These are phyloP conservation scores for Stramonita haemastoma DNA, from an alignment of 2,888 invertebrate species.

Conservation along the genomic window DNA sequence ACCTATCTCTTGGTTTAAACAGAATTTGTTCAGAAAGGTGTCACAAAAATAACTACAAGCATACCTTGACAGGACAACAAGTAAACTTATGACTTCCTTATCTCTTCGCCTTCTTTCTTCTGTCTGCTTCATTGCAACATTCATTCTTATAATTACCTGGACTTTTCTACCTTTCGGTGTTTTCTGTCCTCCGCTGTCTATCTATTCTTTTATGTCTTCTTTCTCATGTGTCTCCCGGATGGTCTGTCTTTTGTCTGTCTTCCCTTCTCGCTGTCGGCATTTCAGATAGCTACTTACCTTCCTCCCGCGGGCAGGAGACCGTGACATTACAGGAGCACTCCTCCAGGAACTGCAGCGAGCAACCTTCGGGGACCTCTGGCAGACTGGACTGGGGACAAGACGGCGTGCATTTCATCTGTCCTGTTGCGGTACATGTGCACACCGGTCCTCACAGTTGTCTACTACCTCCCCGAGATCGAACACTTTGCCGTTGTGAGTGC, in stretches of 20 bases:
- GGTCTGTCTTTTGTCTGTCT: not conserved
- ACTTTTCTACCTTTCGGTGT: not conserved
- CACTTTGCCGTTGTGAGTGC: conserved; percentile 49
- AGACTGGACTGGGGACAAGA: conserved; percentile 49
- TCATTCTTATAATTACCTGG: too few relatives aligned
- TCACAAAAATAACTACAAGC: too few relatives aligned
- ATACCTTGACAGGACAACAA: too few relatives aligned
- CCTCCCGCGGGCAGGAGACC: conserved; percentile 33
- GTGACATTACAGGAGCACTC: conserved; percentile 44
- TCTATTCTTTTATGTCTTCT: not conserved
- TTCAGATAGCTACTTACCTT: conserved; percentile 20
- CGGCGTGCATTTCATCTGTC: conserved; percentile 54
- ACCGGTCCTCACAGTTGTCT: conserved; percentile 58
- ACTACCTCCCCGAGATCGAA: conserved; percentile 53
- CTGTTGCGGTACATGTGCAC: conserved; percentile 57
- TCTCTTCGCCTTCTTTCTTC: not conserved
- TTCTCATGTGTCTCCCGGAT: not conserved
- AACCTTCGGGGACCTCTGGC: conserved; percentile 45
- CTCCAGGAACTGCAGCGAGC: conserved; percentile 34
- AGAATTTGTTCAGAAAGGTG: too few relatives aligned
- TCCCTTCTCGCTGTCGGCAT: not conserved
- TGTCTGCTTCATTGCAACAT: not conserved
- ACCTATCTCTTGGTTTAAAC: too few relatives aligned
- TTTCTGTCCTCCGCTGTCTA: not conserved
- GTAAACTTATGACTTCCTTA: too few relatives aligned